Evolutionary conservation across 2,113 vertebrate species (phyloP).

Genomic region (Forbesichthys papilliferus): DNA sequence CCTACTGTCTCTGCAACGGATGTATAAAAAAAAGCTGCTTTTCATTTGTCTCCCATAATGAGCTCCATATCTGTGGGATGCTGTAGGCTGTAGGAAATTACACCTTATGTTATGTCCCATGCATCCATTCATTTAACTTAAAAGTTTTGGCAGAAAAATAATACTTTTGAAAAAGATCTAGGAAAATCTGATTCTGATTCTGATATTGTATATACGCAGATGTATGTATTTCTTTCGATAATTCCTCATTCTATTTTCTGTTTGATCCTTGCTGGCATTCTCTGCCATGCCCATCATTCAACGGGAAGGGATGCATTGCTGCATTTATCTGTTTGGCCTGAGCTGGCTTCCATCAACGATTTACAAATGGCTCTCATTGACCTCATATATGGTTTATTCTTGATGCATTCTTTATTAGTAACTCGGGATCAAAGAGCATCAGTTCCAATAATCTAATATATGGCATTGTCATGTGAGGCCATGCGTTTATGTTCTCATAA

Average conservation of each 20-base stretch:
- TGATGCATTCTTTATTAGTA: neutral
- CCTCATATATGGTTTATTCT: neutral
- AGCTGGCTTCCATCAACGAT: neutral
- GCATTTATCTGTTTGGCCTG: neutral
- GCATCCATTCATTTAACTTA: neutral
- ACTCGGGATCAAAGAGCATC: neutral
- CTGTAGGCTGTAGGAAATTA: slow-evolving; percentile 3
- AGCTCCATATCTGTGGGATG: neutral
- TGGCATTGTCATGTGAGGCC: slow-evolving; percentile 16
- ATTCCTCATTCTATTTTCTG: neutral
- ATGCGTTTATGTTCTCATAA: slow-evolving; percentile 18
- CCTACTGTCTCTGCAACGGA: neutral
- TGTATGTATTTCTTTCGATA: neutral
- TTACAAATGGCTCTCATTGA: neutral
- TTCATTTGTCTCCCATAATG: neutral
- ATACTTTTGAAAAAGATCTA: neutral
- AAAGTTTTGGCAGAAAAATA: neutral
- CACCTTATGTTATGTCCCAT: neutral
- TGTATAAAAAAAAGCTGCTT: slow-evolving; percentile 13
- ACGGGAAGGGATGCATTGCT: neutral
- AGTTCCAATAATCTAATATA: slow-evolving; percentile 11
- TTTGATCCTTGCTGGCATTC: too few species aligned
- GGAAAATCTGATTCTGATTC: neutral
- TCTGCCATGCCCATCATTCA: neutral
- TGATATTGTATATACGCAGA: too few species aligned